phyloP scores from a whole-genome alignment of 2,888 invertebrate genomes.

The Sesia bembeciformis region DNA sequence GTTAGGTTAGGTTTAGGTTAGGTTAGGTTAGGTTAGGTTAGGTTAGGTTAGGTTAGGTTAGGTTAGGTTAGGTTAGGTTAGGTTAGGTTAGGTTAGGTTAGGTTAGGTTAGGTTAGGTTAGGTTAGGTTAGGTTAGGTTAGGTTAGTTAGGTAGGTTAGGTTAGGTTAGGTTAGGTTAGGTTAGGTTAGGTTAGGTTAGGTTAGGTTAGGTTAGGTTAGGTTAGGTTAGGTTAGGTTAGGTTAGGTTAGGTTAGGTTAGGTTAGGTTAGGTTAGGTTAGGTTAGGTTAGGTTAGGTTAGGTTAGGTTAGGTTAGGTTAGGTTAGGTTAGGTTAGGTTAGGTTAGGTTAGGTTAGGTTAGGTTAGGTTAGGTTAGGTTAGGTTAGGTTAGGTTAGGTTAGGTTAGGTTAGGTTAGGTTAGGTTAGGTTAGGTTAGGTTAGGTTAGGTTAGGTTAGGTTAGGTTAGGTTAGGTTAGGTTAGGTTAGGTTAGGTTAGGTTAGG shows the following conservation, averaged over 20 bases:
- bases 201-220: slow-evolving; percentile 9
- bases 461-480: too few relatives aligned
- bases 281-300: slow-evolving; percentile 8
- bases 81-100: slow-evolving; percentile 11
- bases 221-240: slow-evolving; percentile 7
- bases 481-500: too few relatives aligned
- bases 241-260: slow-evolving; percentile 7
- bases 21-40: not conserved
- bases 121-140: slow-evolving; percentile 8
- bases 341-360: slow-evolving; percentile 10
- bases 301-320: slow-evolving; percentile 10
- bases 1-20: slow-evolving; percentile 1
- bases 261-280: slow-evolving; percentile 8
- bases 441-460: too few relatives aligned
- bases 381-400: slow-evolving; percentile 11
- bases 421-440: too few relatives aligned
- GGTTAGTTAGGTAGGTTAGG: slow-evolving; percentile 7
- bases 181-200: slow-evolving; percentile 8
- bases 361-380: slow-evolving; percentile 12
- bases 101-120: slow-evolving; percentile 12
- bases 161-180: slow-evolving; percentile 8
- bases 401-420: too few relatives aligned
- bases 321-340: slow-evolving; percentile 10
- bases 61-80: slow-evolving; percentile 10
- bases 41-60: slow-evolving; percentile 11